phyloP scores from a whole-genome alignment of 2,888 invertebrate genomes.

The Thecocarcelia acutangulata region DNA sequence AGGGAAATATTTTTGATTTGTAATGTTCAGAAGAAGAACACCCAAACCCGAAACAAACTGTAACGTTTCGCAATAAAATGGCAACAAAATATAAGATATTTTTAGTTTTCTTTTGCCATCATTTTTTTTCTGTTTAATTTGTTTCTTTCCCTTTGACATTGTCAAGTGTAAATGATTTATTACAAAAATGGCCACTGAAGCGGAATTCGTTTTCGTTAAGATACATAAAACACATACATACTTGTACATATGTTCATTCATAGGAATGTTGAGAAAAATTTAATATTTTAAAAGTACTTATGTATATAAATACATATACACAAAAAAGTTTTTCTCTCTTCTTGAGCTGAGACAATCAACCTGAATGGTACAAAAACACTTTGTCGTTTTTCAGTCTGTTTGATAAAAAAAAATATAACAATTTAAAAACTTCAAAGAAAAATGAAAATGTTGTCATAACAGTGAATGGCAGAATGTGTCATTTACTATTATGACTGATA shows the following conservation, averaged over 20 bases:
- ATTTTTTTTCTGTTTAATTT: conserved; percentile 11
- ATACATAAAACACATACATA: too few species aligned
- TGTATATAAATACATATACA: too few species aligned
- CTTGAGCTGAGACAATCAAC: too few species aligned
- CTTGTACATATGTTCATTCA: too few species aligned
- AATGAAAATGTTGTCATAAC: conserved; percentile 47
- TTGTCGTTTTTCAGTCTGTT: conserved; percentile 3
- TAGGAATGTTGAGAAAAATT: conserved; percentile 40
- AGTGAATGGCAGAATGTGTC: conserved; percentile 60
- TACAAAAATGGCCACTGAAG: conserved; percentile 65
- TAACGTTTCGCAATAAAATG: conserved; percentile 23
- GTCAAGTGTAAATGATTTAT: conserved; percentile 69
- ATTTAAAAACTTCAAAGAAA: neutral
- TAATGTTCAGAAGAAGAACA: conserved; percentile 13
- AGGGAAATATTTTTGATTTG: conserved; percentile 33
- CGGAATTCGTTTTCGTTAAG: conserved; percentile 34
- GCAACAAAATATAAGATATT: conserved; percentile 22
- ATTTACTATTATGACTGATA: too few species aligned
- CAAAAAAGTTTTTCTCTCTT: too few species aligned
- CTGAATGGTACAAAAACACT: neutral
- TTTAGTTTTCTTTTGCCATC: conserved; percentile 25
- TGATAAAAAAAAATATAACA: neutral
- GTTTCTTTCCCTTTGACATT: conserved; percentile 48
- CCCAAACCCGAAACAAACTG: conserved; percentile 2
- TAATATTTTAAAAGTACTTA: conserved; percentile 7